Percentiles rank a stretch among this genome's conserved stretches.
These are phyloP conservation scores for Delphinapterus leucas DNA, from an alignment of 2,113 vertebrate species.

Conservation along the genomic window DNA sequence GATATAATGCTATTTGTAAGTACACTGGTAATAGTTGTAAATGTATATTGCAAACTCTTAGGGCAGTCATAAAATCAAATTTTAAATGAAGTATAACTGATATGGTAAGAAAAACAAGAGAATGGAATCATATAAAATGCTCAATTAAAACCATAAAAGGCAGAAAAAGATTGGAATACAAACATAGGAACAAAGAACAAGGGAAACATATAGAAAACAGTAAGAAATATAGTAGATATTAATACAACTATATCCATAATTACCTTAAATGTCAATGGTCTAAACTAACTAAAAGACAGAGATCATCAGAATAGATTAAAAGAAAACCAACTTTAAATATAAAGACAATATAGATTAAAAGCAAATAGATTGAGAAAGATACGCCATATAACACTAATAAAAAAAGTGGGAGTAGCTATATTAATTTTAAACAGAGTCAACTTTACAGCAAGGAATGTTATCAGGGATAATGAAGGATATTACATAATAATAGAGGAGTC, in stretches of 20 bases:
- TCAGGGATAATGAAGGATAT: not conserved
- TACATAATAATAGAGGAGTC: not conserved
- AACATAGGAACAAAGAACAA: not conserved
- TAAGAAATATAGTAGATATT: not conserved
- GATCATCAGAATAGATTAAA: not conserved
- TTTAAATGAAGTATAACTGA: not conserved
- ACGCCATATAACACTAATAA: not conserved
- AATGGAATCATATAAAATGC: not conserved
- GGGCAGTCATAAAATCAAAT: not conserved
- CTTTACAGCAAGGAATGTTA: not conserved
- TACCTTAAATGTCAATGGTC: not conserved
- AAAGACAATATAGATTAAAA: not conserved
- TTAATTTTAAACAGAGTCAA: not conserved
- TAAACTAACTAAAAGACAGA: not conserved
- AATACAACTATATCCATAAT: not conserved
- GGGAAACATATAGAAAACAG: not conserved
- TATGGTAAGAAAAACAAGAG: not conserved
- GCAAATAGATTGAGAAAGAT: not conserved
- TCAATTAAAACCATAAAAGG: not conserved
- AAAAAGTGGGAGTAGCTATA: not conserved
- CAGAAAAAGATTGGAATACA: not conserved
- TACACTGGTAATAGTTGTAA: not conserved
- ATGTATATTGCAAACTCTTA: not conserved
- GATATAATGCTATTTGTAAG: not conserved
- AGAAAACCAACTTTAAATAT: not conserved